A percentile compares a stretch with the other conserved stretches of the same genome.
These are phyloP conservation scores for Gallinago jamesoni DNA, from an alignment of 2,113 vertebrate genomes.

Conservation along the genomic window DNA sequence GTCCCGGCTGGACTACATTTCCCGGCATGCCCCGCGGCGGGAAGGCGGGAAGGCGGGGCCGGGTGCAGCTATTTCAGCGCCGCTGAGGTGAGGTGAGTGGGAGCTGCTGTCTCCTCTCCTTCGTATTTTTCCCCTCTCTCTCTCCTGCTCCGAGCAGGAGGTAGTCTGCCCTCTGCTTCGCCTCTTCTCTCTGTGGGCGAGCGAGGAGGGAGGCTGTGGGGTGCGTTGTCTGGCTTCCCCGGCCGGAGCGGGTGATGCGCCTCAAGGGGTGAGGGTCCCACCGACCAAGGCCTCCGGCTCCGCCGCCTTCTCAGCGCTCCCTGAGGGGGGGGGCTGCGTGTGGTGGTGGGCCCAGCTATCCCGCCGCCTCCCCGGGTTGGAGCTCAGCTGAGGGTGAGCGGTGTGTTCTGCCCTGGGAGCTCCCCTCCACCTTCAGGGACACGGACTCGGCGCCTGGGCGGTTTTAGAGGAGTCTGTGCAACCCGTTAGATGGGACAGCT, in stretches of 20 bases:
- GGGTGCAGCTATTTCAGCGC: rapidly evolving
- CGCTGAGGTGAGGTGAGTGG: neutral
- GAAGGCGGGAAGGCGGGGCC: neutral
- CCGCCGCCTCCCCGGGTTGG: rapidly evolving
- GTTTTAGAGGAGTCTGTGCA: neutral
- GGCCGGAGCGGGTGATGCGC: neutral
- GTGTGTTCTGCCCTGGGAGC: too few relatives aligned
- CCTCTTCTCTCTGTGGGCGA: neutral
- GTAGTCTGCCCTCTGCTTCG: neutral
- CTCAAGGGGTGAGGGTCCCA: neutral
- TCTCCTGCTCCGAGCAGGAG: too few relatives aligned
- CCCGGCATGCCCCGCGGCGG: neutral
- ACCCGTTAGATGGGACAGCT: neutral
- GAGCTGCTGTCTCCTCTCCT: rapidly evolving
- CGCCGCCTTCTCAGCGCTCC: neutral
- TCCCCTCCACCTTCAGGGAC: neutral
- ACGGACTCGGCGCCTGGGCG: rapidly evolving
- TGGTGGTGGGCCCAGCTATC: neutral
- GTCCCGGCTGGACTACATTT: neutral
- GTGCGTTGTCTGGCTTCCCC: neutral
- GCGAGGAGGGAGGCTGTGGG: too few relatives aligned
- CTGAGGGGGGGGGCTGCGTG: neutral
- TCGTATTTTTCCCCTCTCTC: too few relatives aligned
- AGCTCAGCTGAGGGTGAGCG: neutral
- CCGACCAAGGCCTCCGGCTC: neutral